Percentiles rank a stretch among this genome's conserved stretches.
These are phyloP conservation scores for Labroides dimidiatus DNA, from an alignment of 2,797 vertebrate species.

Conservation along the genomic window DNA sequence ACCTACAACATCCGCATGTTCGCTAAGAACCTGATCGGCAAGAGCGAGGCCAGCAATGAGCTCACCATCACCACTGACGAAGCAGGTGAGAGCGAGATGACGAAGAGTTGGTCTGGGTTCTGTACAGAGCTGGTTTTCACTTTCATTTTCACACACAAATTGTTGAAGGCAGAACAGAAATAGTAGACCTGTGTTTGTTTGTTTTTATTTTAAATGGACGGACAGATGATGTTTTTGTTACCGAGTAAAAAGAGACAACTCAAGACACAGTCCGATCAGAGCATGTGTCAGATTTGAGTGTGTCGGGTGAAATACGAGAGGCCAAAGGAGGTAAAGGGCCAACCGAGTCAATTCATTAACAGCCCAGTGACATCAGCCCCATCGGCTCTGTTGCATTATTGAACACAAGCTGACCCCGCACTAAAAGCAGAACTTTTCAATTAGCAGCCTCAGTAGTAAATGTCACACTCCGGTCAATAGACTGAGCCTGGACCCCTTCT, in stretches of 20 bases:
- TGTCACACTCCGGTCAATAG: slow-evolving; percentile 73
- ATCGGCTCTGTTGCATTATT: slow-evolving; percentile 75
- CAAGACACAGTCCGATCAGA: slow-evolving; percentile 6
- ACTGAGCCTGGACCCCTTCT: slow-evolving; percentile 51
- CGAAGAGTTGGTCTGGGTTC: too few species aligned
- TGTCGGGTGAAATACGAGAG: slow-evolving; percentile 34
- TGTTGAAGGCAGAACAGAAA: not conserved
- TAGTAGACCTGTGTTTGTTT: not conserved
- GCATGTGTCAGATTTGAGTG: not conserved
- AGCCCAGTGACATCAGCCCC: slow-evolving; percentile 62
- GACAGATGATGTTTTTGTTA: not conserved
- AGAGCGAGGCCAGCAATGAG: slow-evolving; percentile 98
- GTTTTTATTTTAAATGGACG: not conserved
- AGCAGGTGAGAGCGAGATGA: slow-evolving; percentile 86
- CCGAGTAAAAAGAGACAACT: not conserved
- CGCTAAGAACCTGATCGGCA: slow-evolving; percentile 97
- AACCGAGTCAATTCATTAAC: slow-evolving; percentile 71
- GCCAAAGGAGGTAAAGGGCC: slow-evolving; percentile 35
- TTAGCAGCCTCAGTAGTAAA: slow-evolving; percentile 77
- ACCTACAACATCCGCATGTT: slow-evolving; percentile 99
- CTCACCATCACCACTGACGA: slow-evolving; percentile 97
- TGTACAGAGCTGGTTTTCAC: not conserved
- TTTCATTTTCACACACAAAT: not conserved
- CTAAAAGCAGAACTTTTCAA: slow-evolving; percentile 82
- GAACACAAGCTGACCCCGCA: slow-evolving; percentile 78